Conservation (phyloP, 2,113 vertebrate species). For the Athene noctua region DNA sequence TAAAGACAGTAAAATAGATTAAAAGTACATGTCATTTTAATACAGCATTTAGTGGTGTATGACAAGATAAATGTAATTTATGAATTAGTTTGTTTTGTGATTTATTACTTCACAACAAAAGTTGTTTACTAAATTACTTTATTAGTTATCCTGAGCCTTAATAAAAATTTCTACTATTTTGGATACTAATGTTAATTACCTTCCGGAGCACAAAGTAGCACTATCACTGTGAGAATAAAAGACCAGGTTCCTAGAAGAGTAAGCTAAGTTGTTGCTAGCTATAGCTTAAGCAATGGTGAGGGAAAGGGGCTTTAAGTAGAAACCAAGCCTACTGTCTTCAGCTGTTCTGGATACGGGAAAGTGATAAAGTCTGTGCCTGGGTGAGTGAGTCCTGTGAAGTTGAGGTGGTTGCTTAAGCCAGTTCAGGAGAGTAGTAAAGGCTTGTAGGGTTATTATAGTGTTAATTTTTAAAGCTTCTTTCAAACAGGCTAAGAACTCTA, state of each 20-base stretch:
- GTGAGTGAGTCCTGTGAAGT: rapidly evolving
- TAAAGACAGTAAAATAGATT: background rate
- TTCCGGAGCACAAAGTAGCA: rapidly evolving
- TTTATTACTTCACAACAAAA: background rate
- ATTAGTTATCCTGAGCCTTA: rapidly evolving
- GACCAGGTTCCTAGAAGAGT: rapidly evolving
- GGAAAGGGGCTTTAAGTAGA: background rate
- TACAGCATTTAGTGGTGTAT: rapidly evolving
- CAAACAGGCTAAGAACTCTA: rapidly evolving
- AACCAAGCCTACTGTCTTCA: background rate
- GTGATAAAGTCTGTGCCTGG: background rate
- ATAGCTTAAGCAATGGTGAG: rapidly evolving
- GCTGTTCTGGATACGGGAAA: background rate
- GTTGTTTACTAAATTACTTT: rapidly evolving
- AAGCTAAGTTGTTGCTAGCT: rapidly evolving
- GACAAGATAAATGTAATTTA: rapidly evolving
- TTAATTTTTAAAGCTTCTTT: background rate
- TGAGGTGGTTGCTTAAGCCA: background rate
- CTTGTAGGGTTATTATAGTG: background rate
- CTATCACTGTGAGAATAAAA: rapidly evolving
- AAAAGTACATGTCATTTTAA: rapidly evolving
- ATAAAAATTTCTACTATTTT: rapidly evolving
- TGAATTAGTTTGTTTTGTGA: rapidly evolving
- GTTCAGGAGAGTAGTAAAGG: background rate
- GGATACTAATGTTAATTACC: background rate